A percentile compares a stretch with the other conserved stretches of the same genome.
phyloP scores from a whole-genome alignment of 2,113 vertebrate genomes.

The Centrocercus urophasianus region DNA sequence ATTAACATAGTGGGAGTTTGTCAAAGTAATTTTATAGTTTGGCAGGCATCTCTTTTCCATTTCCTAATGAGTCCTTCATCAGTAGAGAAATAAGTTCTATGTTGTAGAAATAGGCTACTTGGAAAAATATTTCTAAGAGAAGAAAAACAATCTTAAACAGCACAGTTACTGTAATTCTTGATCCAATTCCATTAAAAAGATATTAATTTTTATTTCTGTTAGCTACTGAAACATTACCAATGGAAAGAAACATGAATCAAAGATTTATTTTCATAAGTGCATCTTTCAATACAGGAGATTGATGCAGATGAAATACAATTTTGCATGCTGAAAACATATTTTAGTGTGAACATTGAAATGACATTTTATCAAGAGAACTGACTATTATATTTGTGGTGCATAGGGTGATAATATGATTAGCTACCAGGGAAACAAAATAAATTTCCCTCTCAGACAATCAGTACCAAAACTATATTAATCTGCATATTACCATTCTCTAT shows the following conservation, averaged over 20 bases:
- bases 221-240: background rate
- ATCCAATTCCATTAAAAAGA: background rate
- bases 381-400: background rate
- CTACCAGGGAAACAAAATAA: background rate
- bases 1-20: background rate
- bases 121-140: background rate
- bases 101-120: background rate
- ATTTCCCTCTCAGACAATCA: background rate
- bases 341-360: background rate
- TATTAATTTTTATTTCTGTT: background rate
- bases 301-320: background rate
- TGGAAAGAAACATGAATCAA: background rate
- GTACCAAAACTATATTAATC: background rate
- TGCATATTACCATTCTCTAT: background rate
- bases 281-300: background rate
- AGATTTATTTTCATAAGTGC: background rate
- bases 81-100: background rate
- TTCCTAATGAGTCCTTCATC: background rate
- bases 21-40: background rate
- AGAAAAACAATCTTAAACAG: background rate
- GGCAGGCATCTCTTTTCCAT: background rate
- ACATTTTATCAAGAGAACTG: background rate
- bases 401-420: background rate
- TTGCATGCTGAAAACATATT: background rate
- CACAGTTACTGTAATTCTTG: background rate